Percentiles rank a stretch among this genome's conserved stretches.
These are phyloP conservation scores for Leptinotarsa undecemlineata DNA, from an alignment of 1,140 invertebrate species.

Conservation along the genomic window DNA sequence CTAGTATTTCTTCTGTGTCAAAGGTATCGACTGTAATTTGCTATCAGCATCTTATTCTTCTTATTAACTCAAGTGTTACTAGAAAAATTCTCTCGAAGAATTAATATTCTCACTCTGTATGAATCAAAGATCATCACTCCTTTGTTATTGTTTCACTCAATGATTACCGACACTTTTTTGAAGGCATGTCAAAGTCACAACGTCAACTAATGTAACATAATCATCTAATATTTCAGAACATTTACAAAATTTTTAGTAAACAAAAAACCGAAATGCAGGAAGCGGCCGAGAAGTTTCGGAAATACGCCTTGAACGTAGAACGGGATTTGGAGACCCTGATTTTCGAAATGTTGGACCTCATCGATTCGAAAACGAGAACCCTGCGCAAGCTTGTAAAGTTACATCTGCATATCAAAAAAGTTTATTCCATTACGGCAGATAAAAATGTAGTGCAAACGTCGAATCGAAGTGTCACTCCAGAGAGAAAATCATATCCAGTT, in stretches of 20 bases:
- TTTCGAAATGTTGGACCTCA: constrained; percentile 15
- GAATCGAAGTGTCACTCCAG: background rate
- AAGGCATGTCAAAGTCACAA: background rate
- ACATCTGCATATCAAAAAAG: background rate
- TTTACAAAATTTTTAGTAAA: background rate
- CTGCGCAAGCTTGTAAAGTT: constrained; percentile 4
- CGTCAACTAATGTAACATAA: background rate
- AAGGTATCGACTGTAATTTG: no score
- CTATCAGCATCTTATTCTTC: no score
- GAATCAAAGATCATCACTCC: no score
- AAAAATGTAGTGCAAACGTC: background rate
- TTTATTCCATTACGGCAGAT: background rate
- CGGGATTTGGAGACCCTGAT: constrained; percentile 4
- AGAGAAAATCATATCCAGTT: background rate
- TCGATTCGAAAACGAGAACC: constrained; percentile 4
- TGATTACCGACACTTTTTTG: no score
- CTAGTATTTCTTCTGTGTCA: no score
- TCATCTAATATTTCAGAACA: background rate
- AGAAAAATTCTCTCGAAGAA: no score
- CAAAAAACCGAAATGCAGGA: background rate
- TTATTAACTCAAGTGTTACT: no score
- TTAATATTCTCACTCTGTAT: no score
- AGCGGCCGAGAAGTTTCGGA: constrained; percentile 4
- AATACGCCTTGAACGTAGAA: constrained; percentile 9
- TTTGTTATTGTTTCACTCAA: no score